Evolutionary conservation across 2,888 invertebrate genomes (phyloP).

Genomic region (Thyatira batis): DNA sequence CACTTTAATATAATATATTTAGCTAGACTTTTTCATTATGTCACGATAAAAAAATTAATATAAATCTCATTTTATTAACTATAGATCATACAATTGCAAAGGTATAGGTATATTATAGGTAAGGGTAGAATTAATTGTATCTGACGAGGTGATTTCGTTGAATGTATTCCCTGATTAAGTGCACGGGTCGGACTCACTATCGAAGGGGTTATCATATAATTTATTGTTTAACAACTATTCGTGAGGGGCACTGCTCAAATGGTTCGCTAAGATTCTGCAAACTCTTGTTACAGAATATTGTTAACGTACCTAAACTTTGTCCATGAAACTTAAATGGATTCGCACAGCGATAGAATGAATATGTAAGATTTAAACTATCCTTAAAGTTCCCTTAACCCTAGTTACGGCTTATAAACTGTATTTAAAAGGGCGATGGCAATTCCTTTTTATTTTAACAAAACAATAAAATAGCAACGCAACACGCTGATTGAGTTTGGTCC

Average conservation of each 20-base stretch:
- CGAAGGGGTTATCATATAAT: constrained; percentile 77
- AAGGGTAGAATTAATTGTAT: constrained; percentile 72
- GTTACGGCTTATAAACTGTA: constrained; percentile 1
- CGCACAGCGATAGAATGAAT: constrained; percentile 45
- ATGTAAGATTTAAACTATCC: constrained; percentile 36
- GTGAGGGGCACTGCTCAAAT: constrained; percentile 64
- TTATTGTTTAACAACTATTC: constrained; percentile 77
- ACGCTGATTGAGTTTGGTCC: constrained; percentile 70
- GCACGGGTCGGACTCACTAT: constrained; percentile 58
- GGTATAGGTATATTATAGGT: constrained; percentile 52
- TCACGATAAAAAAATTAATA: background rate
- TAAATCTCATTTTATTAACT: background rate
- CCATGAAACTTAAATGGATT: constrained; percentile 64
- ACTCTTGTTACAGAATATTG: constrained; percentile 66
- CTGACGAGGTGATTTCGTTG: constrained; percentile 70
- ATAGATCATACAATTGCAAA: constrained; percentile 1
- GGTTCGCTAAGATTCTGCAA: constrained; percentile 67
- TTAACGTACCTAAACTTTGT: constrained; percentile 59
- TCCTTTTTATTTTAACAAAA: constrained; percentile 30
- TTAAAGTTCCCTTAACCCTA: constrained; percentile 1
- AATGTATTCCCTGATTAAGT: constrained; percentile 75
- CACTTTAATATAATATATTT: no score
- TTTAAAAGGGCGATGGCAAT: background rate
- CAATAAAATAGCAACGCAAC: constrained; percentile 47
- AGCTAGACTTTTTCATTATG: no score